Evolutionary conservation across 1,140 invertebrate species (phyloP).

Genomic region (Spodoptera frugiperda): DNA sequence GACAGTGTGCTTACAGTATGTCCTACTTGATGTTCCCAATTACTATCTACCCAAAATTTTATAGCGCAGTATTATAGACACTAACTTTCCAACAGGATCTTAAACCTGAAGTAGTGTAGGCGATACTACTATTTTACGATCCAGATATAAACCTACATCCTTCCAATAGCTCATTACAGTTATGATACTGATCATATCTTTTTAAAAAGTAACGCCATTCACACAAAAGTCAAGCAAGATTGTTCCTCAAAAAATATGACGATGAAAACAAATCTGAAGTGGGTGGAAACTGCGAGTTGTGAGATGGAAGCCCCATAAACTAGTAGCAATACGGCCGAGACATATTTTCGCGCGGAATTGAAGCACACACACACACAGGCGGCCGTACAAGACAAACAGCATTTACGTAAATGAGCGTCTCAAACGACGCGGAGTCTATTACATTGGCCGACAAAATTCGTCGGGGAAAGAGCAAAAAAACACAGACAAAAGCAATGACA

Average conservation of each 20-base stretch:
- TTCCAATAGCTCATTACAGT: constrained; percentile 2
- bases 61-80: neutral
- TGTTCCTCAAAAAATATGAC: constrained; percentile 37
- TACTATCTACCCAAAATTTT: constrained; percentile 4
- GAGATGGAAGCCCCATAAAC: constrained; percentile 55
- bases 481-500: constrained; percentile 79
- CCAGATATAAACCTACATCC: constrained; percentile 9
- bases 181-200: neutral
- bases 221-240: constrained; percentile 5
- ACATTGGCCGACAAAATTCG: constrained; percentile 60
- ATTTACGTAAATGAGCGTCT: constrained; percentile 63
- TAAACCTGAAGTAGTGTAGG: neutral
- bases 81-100: neutral
- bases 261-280: constrained; percentile 51
- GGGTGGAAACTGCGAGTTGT: constrained; percentile 45
- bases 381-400: constrained; percentile 52
- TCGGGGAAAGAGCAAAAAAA: constrained; percentile 63
- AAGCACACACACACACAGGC: constrained; percentile 40
- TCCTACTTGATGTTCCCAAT: neutral
- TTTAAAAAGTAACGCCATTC: constrained; percentile 8
- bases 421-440: constrained; percentile 62
- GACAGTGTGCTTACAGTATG: neutral
- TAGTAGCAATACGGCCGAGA: constrained; percentile 51
- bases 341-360: constrained; percentile 57
- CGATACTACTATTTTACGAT: constrained; percentile 7